Conservation (phyloP, 2,888 invertebrate genomes). For the Mythimna vitellina region DNA sequence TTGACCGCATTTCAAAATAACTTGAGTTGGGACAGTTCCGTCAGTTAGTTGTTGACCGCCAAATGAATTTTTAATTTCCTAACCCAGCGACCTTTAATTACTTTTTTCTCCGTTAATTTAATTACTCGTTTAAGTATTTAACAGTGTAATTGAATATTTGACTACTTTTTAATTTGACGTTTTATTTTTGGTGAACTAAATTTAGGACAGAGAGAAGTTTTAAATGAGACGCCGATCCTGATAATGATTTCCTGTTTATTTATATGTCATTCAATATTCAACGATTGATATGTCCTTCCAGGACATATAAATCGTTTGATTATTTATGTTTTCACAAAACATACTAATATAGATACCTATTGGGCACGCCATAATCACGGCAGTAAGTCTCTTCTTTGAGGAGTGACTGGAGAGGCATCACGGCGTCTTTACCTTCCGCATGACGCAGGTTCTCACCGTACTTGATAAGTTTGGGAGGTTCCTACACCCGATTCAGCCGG, state of each 20-base stretch:
- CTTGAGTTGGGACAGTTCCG: conserved; percentile 20
- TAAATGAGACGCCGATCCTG: not conserved
- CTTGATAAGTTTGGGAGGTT: too few relatives aligned
- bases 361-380: too few relatives aligned
- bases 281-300: too few relatives aligned
- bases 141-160: conserved; percentile 31
- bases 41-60: conserved; percentile 38
- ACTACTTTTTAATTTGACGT: not conserved
- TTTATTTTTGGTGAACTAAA: not conserved
- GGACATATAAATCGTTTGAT: not conserved
- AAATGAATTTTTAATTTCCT: conserved; percentile 48
- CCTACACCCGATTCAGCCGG: too few relatives aligned
- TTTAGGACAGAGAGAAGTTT: not conserved
- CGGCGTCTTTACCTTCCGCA: too few relatives aligned
- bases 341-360: too few relatives aligned
- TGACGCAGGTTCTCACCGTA: too few relatives aligned
- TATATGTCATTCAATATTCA: too few relatives aligned
- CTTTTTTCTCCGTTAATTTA: conserved; percentile 52
- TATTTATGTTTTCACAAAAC: not conserved
- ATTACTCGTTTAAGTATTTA: conserved; percentile 43
- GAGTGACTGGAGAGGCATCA: too few relatives aligned
- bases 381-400: too few relatives aligned
- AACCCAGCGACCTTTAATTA: conserved; percentile 39
- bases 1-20: conserved; percentile 33
- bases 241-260: not conserved